Base-by-base conservation (phyloP, 2,113 vertebrate species). In the Atractosteus spatula region DNA sequence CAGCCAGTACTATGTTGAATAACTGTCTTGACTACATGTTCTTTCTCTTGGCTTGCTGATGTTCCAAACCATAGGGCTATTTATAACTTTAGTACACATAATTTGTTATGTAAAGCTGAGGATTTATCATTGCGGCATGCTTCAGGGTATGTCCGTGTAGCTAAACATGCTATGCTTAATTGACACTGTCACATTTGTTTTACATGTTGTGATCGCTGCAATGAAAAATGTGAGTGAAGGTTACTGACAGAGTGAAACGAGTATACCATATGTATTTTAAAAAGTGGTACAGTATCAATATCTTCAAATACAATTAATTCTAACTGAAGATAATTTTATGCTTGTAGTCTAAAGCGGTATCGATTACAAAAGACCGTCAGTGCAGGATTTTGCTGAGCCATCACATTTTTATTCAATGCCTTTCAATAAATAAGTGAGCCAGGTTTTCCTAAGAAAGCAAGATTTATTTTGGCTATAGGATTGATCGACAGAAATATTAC, bases 341-440 rank as follows among this genome's bases (percentile, higher is more conserved):
- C 80, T 81, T 82, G 68, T 76, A 83, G 83, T 83, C 82, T 76
- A 77, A 83, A 76, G 75, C 76, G 0, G 29, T 81, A 86, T 88
- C 75, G 88, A 89, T 89, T 82, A 77, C 74, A 66, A 83, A 80
- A 79, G 56, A 72, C n/a, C 0, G 12, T 12, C 68, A 69, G 69
- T 69, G 47, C 70, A 62, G 64, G 66, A 82, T 80, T 80, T 76
- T 85, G 79, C 87, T 84, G 82, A 87, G 83, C 74, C 68, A 72
- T 78, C 78, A 68, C 73, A 55, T 88, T 71, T 80, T 79, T 70
- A 86, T 74, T 86, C 78, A 82, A 85, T 75, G 79, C 77, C 78
- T 74, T 84, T 81, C 78, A 64, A 75, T 62, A 76, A 70, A 80
- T 77, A 78, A 68, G 80, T 12, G 8, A 47, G 62, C 57, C 57